Percentiles rank a stretch among this genome's conserved stretches.
phyloP scores from a whole-genome alignment of 2,113 vertebrate species.

The Tauraco erythrolophus region DNA sequence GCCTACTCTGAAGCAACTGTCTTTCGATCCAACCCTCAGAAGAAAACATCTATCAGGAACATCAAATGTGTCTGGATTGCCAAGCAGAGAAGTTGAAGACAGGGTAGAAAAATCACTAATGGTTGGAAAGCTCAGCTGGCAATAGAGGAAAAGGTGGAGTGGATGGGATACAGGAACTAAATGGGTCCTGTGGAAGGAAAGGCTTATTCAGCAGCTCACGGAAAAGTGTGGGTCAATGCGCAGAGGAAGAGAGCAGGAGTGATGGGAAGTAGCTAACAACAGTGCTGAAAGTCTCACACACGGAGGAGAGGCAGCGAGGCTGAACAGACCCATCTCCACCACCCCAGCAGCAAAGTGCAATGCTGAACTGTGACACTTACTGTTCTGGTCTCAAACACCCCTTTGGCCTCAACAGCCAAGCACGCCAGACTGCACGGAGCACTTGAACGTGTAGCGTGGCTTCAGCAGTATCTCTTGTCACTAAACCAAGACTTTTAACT shows the following conservation, averaged over 20 bases:
- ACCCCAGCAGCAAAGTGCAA: not conserved
- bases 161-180: not conserved
- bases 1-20: not conserved
- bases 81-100: not conserved
- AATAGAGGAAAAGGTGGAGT: not conserved
- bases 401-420: not conserved
- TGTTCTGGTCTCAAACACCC: not conserved
- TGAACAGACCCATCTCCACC: not conserved
- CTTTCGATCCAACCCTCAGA: not conserved
- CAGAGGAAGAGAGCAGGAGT: not conserved
- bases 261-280: not conserved
- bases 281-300: rapidly evolving
- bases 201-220: not conserved
- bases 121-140: not conserved
- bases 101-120: not conserved
- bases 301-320: not conserved
- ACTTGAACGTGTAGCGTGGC: not conserved
- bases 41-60: not conserved
- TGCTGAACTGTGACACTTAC: not conserved
- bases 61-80: not conserved
- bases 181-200: not conserved
- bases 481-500: not conserved
- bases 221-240: not conserved
- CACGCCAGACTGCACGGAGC: not conserved
- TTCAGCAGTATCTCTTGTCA: not conserved